Evolutionary conservation across 2,113 vertebrate genomes (phyloP).

Genomic region (Antidorcas marsupialis): DNA sequence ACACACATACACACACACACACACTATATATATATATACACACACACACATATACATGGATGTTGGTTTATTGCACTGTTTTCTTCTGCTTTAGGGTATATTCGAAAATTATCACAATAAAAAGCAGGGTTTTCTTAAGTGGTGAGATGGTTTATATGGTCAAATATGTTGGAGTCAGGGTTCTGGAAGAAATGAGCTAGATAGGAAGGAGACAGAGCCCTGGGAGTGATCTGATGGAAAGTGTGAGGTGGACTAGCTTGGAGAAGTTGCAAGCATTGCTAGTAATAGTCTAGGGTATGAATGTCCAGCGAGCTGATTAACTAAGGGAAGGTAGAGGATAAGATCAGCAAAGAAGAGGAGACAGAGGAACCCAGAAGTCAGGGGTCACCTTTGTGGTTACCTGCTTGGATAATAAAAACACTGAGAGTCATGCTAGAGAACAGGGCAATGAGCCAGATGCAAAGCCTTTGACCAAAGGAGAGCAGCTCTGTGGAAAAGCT

Average conservation of each 20-base stretch:
- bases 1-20: not conserved
- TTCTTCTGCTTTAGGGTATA: not conserved
- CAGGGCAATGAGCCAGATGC: not conserved
- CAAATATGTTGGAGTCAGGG: not conserved
- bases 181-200: not conserved
- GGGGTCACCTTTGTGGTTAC: not conserved
- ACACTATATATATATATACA: not conserved
- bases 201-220: not conserved
- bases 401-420: not conserved
- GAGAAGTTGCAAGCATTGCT: not conserved
- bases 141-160: not conserved
- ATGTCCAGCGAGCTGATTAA: not conserved
- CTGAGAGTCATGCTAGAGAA: not conserved
- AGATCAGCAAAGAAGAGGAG: not conserved
- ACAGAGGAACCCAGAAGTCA: not conserved
- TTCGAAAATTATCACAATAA: not conserved
- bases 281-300: not conserved
- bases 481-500: not conserved
- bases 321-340: not conserved
- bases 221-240: not conserved
- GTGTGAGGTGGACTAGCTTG: rapidly evolving
- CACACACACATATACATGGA: not conserved
- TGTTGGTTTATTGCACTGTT: not conserved
- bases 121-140: not conserved
- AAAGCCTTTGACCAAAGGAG: not conserved